Conservation (phyloP, 2,888 invertebrate genomes). For the Lasioglossum oenotherae region DNA sequence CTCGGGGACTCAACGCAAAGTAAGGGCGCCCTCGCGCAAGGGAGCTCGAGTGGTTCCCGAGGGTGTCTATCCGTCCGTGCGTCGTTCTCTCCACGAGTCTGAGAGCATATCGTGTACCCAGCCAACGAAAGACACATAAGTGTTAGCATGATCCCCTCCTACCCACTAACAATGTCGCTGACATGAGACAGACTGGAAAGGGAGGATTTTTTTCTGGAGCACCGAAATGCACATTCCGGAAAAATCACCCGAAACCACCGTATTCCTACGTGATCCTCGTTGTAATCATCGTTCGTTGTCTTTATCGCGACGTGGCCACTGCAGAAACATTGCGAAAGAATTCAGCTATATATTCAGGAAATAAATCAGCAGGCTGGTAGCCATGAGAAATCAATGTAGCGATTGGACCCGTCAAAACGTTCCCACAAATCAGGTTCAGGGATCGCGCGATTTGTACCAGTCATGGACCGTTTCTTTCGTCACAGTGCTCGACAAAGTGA, state of each 20-base stretch:
- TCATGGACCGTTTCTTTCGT: conserved; percentile 19
- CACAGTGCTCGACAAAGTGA: not conserved
- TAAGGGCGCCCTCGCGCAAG: conserved; percentile 69
- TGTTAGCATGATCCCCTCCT: conserved; percentile 65
- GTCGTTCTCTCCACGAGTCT: conserved; percentile 76
- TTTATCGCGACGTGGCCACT: not conserved
- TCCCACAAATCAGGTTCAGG: not conserved
- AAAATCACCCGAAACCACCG: conserved; percentile 7
- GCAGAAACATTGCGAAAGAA: not conserved
- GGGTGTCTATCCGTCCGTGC: conserved; percentile 78
- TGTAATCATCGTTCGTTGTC: not conserved
- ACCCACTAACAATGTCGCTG: conserved; percentile 66
- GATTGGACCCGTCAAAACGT: not conserved
- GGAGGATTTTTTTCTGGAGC: conserved; percentile 42
- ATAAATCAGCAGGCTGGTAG: not conserved
- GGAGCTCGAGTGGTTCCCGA: conserved; percentile 74
- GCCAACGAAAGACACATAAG: conserved; percentile 74
- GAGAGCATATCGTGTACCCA: conserved; percentile 74
- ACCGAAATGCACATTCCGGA: conserved; percentile 55
- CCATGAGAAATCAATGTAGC: not conserved
- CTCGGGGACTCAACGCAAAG: conserved; percentile 70
- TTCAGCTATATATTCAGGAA: not conserved
- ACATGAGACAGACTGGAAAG: conserved; percentile 59
- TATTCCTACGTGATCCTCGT: not conserved
- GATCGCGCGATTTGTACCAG: not conserved